Evolutionary conservation across 2,113 vertebrate genomes (phyloP).

Genomic region (Choloepus hoffmanni): DNA sequence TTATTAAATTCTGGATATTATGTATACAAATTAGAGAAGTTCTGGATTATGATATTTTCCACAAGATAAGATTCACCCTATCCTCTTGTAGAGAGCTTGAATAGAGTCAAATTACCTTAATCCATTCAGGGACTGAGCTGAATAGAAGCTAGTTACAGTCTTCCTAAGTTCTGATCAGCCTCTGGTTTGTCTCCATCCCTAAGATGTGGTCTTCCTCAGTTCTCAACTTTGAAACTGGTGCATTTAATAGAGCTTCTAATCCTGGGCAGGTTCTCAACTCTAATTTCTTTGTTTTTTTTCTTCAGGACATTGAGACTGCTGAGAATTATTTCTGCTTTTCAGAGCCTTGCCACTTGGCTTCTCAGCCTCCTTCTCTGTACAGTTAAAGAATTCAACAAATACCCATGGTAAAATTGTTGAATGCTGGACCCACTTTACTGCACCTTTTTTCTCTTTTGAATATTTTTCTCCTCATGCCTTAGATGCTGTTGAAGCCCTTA

Average conservation of each 20-base stretch:
- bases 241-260: background rate
- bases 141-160: background rate
- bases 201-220: background rate
- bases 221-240: background rate
- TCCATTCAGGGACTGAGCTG: background rate
- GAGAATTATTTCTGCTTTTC: conserved; percentile 46
- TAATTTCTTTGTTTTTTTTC: background rate
- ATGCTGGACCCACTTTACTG: background rate
- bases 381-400: conserved; percentile 37
- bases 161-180: background rate
- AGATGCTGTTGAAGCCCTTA: background rate
- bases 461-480: background rate
- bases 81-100: background rate
- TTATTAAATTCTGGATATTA: background rate
- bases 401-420: background rate
- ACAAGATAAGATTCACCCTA: background rate
- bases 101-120: background rate
- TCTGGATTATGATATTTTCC: background rate
- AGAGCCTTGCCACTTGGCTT: background rate
- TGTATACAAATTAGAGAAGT: background rate
- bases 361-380: background rate
- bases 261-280: background rate
- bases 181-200: background rate
- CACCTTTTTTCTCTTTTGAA: background rate
- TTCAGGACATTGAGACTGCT: background rate